These are phyloP conservation scores for Agrochola lychnidis DNA, from an alignment of 2,888 invertebrate species.

Conservation along the genomic window DNA sequence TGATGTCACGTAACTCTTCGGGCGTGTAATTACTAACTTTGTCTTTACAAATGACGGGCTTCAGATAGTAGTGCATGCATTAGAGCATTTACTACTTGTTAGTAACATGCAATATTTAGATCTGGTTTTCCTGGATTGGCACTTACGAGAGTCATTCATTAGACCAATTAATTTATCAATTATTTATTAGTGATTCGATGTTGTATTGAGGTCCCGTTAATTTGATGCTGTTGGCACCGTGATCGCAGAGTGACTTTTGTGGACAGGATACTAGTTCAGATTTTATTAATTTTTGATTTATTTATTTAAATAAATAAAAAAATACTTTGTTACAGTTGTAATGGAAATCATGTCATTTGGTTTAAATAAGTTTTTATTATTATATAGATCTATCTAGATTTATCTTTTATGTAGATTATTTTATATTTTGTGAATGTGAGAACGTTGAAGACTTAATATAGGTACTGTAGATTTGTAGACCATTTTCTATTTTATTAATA, in stretches of 20 bases:
- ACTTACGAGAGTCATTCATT: background rate
- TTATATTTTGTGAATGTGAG: no score
- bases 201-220: background rate
- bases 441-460: no score
- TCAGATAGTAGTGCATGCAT: constrained; percentile 1
- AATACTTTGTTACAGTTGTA: no score
- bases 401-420: no score
- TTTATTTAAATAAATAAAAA: no score
- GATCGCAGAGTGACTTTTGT: background rate
- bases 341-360: no score
- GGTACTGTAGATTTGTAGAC: no score
- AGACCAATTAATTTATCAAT: background rate
- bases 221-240: background rate
- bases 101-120: background rate
- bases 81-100: constrained; percentile 1
- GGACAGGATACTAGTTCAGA: no score
- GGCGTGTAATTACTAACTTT: constrained; percentile 29
- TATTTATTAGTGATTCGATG: background rate
- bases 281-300: no score
- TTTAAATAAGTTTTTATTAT: no score
- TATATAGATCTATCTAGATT: no score
- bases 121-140: background rate
- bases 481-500: no score
- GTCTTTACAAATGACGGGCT: background rate
- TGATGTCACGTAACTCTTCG: constrained; percentile 10